Base-by-base conservation (phyloP, 2,888 invertebrate species). In the Tetranychus truncatus region DNA sequence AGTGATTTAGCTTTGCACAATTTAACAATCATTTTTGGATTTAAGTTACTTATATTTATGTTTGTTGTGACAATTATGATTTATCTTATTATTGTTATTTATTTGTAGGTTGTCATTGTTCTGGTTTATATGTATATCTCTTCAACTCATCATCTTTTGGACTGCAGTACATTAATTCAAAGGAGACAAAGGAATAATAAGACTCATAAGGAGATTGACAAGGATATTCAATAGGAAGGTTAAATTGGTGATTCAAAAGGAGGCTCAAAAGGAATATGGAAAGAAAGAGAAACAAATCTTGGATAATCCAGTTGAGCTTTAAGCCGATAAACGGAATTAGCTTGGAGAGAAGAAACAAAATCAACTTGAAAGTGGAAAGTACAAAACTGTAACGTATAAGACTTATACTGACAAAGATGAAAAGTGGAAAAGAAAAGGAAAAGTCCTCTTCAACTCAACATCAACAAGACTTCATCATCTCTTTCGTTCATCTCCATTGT, bases 281-380 rank as follows among this genome's bases (percentile, higher is more conserved):
- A 55, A 55, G 15, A 55, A 15, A 15, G 9, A 55, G 55, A 55
- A 55, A 15, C 55, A 55, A 55, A 55, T 55, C 55, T 15, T 15
- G 55, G 55, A 55, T 55, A 55, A 55, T 55, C 55, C 55, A 55
- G 55, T 55, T 55, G 55, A 55, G 55, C 55, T 55, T 34, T 55
- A 55, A 55, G 55, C 55, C 55, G 55, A 55, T 55, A 55, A 55
- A 55, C 55, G 55, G 55, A 55, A 55, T 55, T 55, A 55, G 55
- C 15, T 55, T 34, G 34, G 34, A 34, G 5, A 34, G 55, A 55
- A 9, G 55, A 55, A 15, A 55, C 9, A 55, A 9, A 55, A 55
- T 55, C 55, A 55, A 55, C 55, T 55, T 55, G 11, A 55, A 55
- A 55, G 55, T 34, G 66, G 66, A n/a, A n/a, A 18, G 66, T 66